Conservation (phyloP, 2,888 invertebrate species). For the Lingula anatina region DNA sequence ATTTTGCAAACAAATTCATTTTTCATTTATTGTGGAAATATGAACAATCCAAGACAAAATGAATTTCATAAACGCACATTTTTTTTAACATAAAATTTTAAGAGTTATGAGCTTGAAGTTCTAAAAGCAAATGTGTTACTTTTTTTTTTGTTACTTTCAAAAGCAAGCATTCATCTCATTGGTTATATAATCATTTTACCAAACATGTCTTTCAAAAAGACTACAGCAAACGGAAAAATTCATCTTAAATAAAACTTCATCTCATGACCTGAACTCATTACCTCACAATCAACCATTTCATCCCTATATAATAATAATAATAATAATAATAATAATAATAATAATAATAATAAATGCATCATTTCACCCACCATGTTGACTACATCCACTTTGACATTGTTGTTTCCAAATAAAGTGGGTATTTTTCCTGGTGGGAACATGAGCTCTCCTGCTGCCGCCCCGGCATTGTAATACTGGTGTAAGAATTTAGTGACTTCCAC, state of each 20-base stretch:
- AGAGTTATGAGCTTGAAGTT: background rate
- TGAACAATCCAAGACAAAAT: conserved; percentile 1
- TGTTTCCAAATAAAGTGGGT: conserved; percentile 38
- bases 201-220: no score
- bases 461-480: conserved; percentile 27
- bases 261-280: no score
- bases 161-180: no score
- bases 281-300: no score
- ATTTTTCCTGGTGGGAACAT: conserved; percentile 8
- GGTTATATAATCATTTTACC: no score
- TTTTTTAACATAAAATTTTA: background rate
- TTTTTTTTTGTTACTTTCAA: conserved; percentile 8
- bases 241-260: no score
- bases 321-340: no score
- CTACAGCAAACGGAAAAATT: no score
- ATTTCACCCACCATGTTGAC: conserved; percentile 42
- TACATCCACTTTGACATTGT: conserved; percentile 36
- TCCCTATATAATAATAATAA: no score
- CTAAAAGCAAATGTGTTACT: background rate
- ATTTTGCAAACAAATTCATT: background rate
- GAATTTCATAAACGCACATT: background rate
- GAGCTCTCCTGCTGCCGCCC: background rate
- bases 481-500: conserved; percentile 67
- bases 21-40: background rate
- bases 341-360: no score